Percentiles rank a stretch among this genome's conserved stretches.
Evolutionary conservation across 2,797 vertebrate species (phyloP).

Genomic region (Oreortyx pictus): DNA sequence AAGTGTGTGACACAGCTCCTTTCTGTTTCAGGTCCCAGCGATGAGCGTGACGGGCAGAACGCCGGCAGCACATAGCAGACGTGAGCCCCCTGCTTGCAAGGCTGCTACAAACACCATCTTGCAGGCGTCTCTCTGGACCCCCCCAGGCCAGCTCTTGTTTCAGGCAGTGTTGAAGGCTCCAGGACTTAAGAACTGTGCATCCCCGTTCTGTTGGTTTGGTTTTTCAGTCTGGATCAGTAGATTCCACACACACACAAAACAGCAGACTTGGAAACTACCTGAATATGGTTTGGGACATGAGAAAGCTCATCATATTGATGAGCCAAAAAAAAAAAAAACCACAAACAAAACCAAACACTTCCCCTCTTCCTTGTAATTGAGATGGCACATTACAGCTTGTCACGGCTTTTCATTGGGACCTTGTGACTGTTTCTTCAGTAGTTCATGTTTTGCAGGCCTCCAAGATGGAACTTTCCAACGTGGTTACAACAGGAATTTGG

Average conservation of each 20-base stretch:
- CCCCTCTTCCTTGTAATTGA: conserved; percentile 82
- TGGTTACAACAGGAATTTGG: conserved; percentile 11
- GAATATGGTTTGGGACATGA: conserved; percentile 92
- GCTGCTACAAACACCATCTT: conserved; percentile 84
- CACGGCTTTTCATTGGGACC: conserved; percentile 92
- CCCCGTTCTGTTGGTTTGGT: conserved; percentile 85
- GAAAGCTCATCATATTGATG: conserved; percentile 99
- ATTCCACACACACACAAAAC: conserved; percentile 68
- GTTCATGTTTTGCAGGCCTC: conserved; percentile 66
- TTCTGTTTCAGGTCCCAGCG: conserved; percentile 85
- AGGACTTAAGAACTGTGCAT: conserved; percentile 86
- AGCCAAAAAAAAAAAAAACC: conserved; percentile 80
- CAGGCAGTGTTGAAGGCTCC: conserved; percentile 85
- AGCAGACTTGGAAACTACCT: conserved; percentile 80
- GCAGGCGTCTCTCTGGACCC: conserved; percentile 85
- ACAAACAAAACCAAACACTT: conserved; percentile 65
- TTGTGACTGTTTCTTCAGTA: conserved; percentile 84
- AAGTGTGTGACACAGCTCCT: neutral
- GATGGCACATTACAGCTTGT: conserved; percentile 89
- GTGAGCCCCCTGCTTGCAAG: conserved; percentile 79
- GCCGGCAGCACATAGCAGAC: conserved; percentile 95
- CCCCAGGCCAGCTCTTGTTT: conserved; percentile 84
- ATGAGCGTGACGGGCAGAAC: conserved; percentile 88
- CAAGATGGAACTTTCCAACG: conserved; percentile 5
- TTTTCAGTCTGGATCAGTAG: conserved; percentile 78